These are phyloP conservation scores for Brachirus orientalis DNA, from an alignment of 2,113 vertebrate species.

Conservation along the genomic window DNA sequence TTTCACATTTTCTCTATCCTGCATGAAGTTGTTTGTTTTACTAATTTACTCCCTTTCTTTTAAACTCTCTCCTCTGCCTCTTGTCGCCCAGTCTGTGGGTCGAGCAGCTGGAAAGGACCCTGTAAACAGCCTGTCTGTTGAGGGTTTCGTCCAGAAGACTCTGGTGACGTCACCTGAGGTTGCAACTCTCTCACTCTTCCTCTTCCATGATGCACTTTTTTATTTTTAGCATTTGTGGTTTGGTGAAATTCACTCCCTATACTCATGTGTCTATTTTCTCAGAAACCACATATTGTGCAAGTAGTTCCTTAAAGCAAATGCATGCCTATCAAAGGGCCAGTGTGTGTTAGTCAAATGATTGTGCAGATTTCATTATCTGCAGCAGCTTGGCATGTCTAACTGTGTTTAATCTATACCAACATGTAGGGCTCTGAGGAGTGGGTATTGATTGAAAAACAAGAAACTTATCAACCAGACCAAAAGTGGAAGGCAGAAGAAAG, in stretches of 20 bases:
- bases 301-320: not conserved
- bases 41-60: constrained; percentile 48
- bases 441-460: constrained; percentile 98
- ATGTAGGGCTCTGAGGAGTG: constrained; percentile 98
- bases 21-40: constrained; percentile 32
- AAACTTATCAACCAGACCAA: constrained; percentile 87
- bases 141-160: constrained; percentile 96
- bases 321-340: constrained; percentile 9
- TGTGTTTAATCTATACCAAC: constrained; percentile 95
- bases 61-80: constrained; percentile 59
- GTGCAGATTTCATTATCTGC: constrained; percentile 44
- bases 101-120: constrained; percentile 85
- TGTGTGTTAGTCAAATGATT: constrained; percentile 19
- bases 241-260: constrained; percentile 15
- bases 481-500: constrained; percentile 77
- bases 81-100: constrained; percentile 78
- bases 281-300: constrained; percentile 4
- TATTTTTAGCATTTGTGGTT: constrained; percentile 9
- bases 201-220: constrained; percentile 12
- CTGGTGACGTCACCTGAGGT: constrained; percentile 96
- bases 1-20: constrained; percentile 7
- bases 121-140: constrained; percentile 88
- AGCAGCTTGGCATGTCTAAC: constrained; percentile 85
- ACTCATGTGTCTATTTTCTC: not conserved
- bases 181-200: constrained; percentile 70